phyloP scores from a whole-genome alignment of 2,797 vertebrate genomes.

The Sylvilagus floridanus region DNA sequence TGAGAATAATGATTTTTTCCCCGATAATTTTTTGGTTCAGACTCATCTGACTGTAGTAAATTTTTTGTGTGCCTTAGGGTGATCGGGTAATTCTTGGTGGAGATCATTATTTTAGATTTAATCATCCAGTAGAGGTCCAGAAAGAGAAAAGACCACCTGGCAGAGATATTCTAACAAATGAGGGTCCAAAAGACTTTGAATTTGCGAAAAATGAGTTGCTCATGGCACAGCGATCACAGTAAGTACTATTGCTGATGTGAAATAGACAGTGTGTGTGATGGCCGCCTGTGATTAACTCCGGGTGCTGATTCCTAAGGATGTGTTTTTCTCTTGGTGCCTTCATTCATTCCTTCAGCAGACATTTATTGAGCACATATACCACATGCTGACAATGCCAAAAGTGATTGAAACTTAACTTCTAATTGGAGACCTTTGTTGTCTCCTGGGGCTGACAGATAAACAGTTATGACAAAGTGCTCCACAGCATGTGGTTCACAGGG shows the following conservation, averaged over 20 bases:
- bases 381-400: neutral
- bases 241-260: slow-evolving; percentile 81
- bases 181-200: slow-evolving; percentile 96
- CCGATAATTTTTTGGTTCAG: neutral
- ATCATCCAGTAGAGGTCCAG: slow-evolving; percentile 96
- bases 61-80: slow-evolving; percentile 88
- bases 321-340: neutral
- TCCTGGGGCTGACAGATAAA: neutral
- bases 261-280: neutral
- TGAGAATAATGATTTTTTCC: neutral
- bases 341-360: slow-evolving; percentile 17
- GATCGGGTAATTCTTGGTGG: slow-evolving; percentile 97
- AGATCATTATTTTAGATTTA: slow-evolving; percentile 98
- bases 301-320: neutral
- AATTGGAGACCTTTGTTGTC: neutral
- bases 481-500: neutral
- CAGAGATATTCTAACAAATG: slow-evolving; percentile 85
- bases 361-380: neutral
- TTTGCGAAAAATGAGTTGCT: slow-evolving; percentile 98
- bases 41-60: neutral
- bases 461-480: neutral
- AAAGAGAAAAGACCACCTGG: slow-evolving; percentile 89
- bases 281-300: neutral
- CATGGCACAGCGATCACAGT: slow-evolving; percentile 93
- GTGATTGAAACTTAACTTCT: neutral